A percentile compares a stretch with the other conserved stretches of the same genome.
phyloP scores from a whole-genome alignment of 2,888 invertebrate species.

The Eristalinus aeneus region DNA sequence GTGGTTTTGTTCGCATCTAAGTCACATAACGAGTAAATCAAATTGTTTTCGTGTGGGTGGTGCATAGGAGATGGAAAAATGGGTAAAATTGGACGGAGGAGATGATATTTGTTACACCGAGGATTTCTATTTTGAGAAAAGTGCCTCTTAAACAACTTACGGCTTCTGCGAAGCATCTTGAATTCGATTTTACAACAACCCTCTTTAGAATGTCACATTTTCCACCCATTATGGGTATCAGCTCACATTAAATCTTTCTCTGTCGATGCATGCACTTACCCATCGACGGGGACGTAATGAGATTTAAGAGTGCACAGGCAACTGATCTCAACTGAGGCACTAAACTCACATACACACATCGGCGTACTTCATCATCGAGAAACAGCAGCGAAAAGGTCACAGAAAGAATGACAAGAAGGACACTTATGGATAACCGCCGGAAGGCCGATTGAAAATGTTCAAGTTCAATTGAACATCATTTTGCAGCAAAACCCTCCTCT shows the following conservation, averaged over 20 bases:
- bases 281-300: background rate
- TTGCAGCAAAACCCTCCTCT: background rate
- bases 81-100: background rate
- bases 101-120: background rate
- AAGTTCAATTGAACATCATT: conserved; percentile 25
- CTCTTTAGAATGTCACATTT: conserved; percentile 4
- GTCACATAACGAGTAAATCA: background rate
- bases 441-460: conserved; percentile 14
- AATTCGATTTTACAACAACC: background rate
- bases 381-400: background rate
- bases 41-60: background rate
- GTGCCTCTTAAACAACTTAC: no score
- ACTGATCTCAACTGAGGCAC: background rate
- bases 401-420: background rate
- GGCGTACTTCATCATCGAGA: background rate
- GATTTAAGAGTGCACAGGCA: background rate
- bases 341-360: background rate
- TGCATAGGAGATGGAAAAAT: no score
- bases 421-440: background rate
- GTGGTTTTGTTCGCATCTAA: conserved; percentile 11
- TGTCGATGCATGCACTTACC: background rate
- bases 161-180: background rate
- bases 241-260: background rate
- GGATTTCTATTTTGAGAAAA: no score
- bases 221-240: background rate